Base-by-base conservation (phyloP, 2,797 vertebrate genomes). In the Melopsittacus undulatus region DNA sequence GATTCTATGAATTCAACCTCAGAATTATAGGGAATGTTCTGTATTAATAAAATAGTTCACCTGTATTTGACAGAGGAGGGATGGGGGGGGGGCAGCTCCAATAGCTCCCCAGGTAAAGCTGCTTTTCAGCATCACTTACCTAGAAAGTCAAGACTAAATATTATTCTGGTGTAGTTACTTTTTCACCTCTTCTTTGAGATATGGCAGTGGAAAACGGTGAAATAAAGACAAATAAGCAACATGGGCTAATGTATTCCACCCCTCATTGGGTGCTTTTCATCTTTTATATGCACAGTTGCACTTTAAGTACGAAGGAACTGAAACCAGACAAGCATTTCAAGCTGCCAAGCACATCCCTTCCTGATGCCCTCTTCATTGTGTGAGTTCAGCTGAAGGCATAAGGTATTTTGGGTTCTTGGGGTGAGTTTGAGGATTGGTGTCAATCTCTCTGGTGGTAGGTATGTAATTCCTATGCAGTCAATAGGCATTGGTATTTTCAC, bases 291-390 rank as follows among this genome's bases (percentile, higher is more conserved):
- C 27, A 0, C 8, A 23, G 34, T 4, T 51, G 11, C 13, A 5
- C 51, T 17, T 42, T 7, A 5, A 2, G 27, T 3, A 9, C 0
- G 0, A 62, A 42, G 23, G 20, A 54, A 21, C 54, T n/a, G 1
- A 54, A 68, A 11, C 11, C 63, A 30, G 26, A 8, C 15, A 30
- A 34, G n/a, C 51, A 13, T n/a, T 49, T 40, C 0, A 3, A 63
- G 49, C 43, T 54, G 32, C 68, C 9, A 10, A 51, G 21, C 26
- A 8, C 13, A 0, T 42, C 54, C 52, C 43, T 36, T 54, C 36
- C n/a, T 21, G 15, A 8, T 5, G 32, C 29, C 18, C 9, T 45
- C 23, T 54, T 62, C 1, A 0, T 2, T 32, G 48, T 22, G 26
- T 3, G 36, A 15, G 32, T n/a, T 57, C 63, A 36, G 56, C 63